Conservation (phyloP, 2,113 vertebrate species). For the Grus americana region DNA sequence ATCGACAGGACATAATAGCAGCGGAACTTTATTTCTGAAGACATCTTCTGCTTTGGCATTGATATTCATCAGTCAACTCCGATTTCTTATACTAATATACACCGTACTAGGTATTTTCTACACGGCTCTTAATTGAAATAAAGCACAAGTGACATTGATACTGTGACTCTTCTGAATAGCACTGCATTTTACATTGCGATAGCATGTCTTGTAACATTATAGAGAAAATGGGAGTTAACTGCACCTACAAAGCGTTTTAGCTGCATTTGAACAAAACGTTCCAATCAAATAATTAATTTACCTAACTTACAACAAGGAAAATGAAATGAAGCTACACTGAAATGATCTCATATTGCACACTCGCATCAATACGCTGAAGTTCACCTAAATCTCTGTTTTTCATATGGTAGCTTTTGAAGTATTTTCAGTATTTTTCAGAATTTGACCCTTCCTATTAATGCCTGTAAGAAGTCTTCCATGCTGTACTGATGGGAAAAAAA, state of each 20-base stretch:
- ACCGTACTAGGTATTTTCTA: not conserved
- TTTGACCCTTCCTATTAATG: not conserved
- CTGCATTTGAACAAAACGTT: not conserved
- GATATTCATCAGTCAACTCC: not conserved
- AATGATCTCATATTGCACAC: not conserved
- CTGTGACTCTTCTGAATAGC: not conserved
- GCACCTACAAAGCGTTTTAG: not conserved
- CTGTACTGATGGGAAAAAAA: not conserved
- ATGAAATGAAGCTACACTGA: not conserved
- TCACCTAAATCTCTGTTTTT: not conserved
- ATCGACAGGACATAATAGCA: not conserved
- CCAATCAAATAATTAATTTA: not conserved
- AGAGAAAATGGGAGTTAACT: not conserved
- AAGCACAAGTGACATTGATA: not conserved
- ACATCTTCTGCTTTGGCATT: not conserved
- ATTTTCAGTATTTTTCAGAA: not conserved
- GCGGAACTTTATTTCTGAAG: not conserved
- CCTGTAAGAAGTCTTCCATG: not conserved
- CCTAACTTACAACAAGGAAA: not conserved
- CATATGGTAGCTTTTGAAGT: not conserved
- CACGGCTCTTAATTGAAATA: not conserved
- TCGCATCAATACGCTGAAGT: not conserved
- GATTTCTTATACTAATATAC: not conserved
- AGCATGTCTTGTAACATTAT: not conserved
- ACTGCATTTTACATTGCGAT: not conserved